Evolutionary conservation across 1,140 invertebrate species (phyloP), one percentile per base, ranked within the genome.

Genomic region (Lordiphosa collinella): DNA sequence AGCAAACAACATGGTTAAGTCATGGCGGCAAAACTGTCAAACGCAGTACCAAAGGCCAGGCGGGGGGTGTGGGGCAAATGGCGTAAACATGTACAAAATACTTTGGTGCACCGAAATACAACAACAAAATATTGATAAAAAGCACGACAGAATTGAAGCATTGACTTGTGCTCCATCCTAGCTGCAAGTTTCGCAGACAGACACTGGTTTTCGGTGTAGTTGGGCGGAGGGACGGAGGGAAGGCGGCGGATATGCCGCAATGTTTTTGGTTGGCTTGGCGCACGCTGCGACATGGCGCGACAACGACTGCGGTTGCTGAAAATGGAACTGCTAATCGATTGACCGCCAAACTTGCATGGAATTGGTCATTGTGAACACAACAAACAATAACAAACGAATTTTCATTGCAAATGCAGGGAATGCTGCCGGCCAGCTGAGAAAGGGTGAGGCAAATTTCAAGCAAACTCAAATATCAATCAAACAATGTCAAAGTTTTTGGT

Each of bases 1-100:
- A 52, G 37, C 40, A 47, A 58, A 56, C 49, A 49, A 67, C 36
- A 70, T 82, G 73, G 74, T 79, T 78, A 78, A 78, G 68, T 78
- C 73, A 68, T 78, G 57, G 57, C 56, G 62, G 64, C 73, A 78
- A 78, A 78, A 73, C 74, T 78, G 74, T 78, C 74, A 78, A 78
- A 78, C 59, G 58, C 62, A 78, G 61, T 55, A 40, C 55, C 40
- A 40, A 18, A 37, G 9, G 16, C 31, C 9, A 16, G 38, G 22
- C 41, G 50, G 37, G 53, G n/a, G n/a, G n/a, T n/a, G n/a, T 6
- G 50, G 71, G 40, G 53, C 65, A 71, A 70, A 75, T 80, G 76
- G 70, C 76, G 65, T 80, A 80, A 82, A 80, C 76, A 82, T 80
- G 76, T 82, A 82, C 76, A 80, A 80, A 80, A 80, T 80, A 80